phyloP scores from a whole-genome alignment of 2,113 vertebrate genomes.

The Rhinichthys klamathensis region DNA sequence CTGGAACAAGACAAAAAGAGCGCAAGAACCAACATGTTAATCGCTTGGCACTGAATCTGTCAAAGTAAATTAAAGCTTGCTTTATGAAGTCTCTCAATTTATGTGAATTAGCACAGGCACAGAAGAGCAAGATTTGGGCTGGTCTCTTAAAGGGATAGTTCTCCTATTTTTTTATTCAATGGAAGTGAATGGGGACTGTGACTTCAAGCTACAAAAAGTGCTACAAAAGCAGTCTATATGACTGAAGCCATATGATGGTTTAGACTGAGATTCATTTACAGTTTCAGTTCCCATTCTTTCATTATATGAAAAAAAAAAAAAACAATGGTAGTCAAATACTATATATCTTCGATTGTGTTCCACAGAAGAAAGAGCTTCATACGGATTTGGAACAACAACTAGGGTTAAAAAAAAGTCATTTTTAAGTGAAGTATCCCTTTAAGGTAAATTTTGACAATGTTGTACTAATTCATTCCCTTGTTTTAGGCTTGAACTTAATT shows the following conservation, averaged over 20 bases:
- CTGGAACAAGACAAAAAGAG: slow-evolving; percentile 57
- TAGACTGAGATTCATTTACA: no score
- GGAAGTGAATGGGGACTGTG: not conserved
- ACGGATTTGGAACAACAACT: no score
- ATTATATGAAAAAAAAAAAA: not conserved
- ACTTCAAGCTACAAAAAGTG: not conserved
- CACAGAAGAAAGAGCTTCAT: not conserved
- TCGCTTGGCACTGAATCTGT: not conserved
- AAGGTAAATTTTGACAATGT: no score
- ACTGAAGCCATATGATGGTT: not conserved
- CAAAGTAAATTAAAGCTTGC: not conserved
- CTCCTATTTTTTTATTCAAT: not conserved
- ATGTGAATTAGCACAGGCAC: not conserved
- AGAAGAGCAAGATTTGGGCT: not conserved
- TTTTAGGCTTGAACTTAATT: not conserved
- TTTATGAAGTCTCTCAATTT: not conserved
- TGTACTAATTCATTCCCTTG: not conserved
- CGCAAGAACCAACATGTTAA: not conserved
- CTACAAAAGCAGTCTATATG: no score
- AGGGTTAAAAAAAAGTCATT: no score
- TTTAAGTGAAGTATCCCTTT: no score
- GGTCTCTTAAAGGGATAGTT: not conserved
- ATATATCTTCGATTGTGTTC: not conserved
- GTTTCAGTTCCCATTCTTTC: not conserved
- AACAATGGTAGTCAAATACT: not conserved